Evolutionary conservation across 2,888 invertebrate genomes (phyloP).

Genomic region (Chesias legatella): DNA sequence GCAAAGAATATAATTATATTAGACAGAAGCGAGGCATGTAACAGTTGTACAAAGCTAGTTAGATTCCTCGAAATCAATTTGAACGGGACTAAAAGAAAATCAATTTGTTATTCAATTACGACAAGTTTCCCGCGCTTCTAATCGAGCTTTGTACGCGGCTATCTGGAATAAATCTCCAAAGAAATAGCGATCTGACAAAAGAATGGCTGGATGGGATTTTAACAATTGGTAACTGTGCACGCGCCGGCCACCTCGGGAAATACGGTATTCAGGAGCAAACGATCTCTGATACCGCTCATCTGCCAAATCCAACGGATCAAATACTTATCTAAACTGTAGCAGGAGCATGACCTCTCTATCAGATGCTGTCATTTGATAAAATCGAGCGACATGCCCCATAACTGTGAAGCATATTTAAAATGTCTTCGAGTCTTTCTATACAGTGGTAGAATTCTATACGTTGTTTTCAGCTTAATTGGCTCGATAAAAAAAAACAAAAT

Average conservation of each 20-base stretch:
- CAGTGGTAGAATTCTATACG: conserved; percentile 19
- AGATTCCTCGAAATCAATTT: conserved; percentile 58
- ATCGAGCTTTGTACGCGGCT: conserved; percentile 62
- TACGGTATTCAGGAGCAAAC: conserved; percentile 53
- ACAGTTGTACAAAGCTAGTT: conserved; percentile 54
- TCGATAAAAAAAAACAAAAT: conserved; percentile 23
- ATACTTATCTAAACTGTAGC: conserved; percentile 30
- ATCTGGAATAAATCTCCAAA: conserved; percentile 68
- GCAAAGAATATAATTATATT: conserved; percentile 51
- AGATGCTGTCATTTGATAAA: conserved; percentile 48
- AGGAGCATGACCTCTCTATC: conserved; percentile 53
- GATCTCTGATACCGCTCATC: conserved; percentile 36
- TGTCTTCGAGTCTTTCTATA: conserved; percentile 34
- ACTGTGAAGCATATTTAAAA: conserved; percentile 39
- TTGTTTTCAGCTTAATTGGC: conserved; percentile 28
- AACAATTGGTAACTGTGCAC: conserved; percentile 71
- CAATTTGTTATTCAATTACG: conserved; percentile 72
- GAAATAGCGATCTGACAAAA: conserved; percentile 66
- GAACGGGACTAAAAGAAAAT: conserved; percentile 65
- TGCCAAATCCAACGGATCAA: conserved; percentile 36
- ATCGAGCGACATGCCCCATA: conserved; percentile 40
- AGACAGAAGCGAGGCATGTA: conserved; percentile 47
- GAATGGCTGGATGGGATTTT: conserved; percentile 61
- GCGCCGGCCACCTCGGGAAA: conserved; percentile 43
- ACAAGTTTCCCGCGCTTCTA: conserved; percentile 66